Conservation (phyloP, 2,888 invertebrate species). For the Andrena minutula region DNA sequence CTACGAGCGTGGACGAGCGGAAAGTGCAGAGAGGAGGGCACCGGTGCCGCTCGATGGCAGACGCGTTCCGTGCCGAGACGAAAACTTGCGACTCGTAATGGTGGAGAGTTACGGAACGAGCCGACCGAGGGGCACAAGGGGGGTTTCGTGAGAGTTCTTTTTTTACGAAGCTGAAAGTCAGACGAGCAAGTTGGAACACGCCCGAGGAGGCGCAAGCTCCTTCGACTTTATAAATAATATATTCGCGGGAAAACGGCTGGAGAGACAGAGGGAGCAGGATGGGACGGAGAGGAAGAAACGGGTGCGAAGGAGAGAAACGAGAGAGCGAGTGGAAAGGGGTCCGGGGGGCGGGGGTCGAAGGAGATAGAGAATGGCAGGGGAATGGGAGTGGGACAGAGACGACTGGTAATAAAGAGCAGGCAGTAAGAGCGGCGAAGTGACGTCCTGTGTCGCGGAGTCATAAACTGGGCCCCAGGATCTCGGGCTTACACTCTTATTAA, state of each 20-base stretch:
- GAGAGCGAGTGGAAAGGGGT: conserved; percentile 42
- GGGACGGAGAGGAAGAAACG: conserved; percentile 12
- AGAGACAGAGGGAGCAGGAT: conserved; percentile 43
- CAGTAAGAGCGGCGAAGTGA: conserved; percentile 81
- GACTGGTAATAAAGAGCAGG: conserved; percentile 78
- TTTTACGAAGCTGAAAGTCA: conserved; percentile 62
- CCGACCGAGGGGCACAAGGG: not conserved
- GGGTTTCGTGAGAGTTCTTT: conserved; percentile 21
- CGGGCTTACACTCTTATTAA: conserved; percentile 81
- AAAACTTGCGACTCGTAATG: too few species aligned
- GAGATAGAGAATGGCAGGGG: conserved; percentile 11
- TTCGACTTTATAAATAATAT: conserved; percentile 83
- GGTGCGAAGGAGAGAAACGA: not conserved
- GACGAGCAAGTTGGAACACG: conserved; percentile 68
- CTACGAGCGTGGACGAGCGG: too few species aligned
- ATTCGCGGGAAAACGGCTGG: conserved; percentile 71
- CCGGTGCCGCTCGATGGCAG: too few species aligned
- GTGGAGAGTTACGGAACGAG: conserved; percentile 1
- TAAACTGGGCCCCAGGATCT: conserved; percentile 80
- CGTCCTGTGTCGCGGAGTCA: conserved; percentile 83
- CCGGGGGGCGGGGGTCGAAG: not conserved
- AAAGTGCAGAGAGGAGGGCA: too few species aligned
- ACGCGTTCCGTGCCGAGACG: too few species aligned
- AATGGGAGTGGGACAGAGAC: conserved; percentile 24
- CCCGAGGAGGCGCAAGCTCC: conserved; percentile 73